A percentile compares a stretch with the other conserved stretches of the same genome.
These are phyloP conservation scores for Rhyacophila evoluta DNA, from an alignment of 2,888 invertebrate species.

Conservation along the genomic window DNA sequence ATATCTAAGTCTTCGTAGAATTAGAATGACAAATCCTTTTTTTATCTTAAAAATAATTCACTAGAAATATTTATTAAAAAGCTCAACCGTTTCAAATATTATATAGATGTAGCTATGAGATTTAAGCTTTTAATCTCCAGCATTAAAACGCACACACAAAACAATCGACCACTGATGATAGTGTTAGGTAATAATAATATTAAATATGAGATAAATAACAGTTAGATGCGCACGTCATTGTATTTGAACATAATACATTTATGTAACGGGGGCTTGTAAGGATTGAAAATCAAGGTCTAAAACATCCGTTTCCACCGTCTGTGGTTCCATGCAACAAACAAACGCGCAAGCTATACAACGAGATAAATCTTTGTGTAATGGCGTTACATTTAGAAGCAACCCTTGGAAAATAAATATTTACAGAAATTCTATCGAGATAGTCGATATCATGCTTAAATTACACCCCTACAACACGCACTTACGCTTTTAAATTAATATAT, in stretches of 20 bases:
- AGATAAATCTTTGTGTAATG: conserved; percentile 17
- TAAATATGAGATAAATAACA: too few species aligned
- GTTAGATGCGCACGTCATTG: conserved; percentile 12
- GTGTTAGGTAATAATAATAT: too few species aligned
- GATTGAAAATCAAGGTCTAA: neutral
- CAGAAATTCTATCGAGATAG: conserved; percentile 15
- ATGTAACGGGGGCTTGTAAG: neutral
- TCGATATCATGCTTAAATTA: neutral
- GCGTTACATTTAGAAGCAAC: neutral
- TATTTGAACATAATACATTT: neutral
- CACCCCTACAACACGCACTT: neutral
- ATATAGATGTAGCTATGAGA: too few species aligned
- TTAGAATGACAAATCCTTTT: too few species aligned
- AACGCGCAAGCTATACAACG: neutral
- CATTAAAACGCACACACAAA: too few species aligned
- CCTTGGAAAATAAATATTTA: conserved; percentile 15
- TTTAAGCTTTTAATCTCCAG: too few species aligned
- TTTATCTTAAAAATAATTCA: too few species aligned
- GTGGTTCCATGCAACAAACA: conserved; percentile 14
- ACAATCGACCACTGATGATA: too few species aligned
- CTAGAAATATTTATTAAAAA: too few species aligned
- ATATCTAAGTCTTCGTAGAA: too few species aligned
- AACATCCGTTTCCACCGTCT: conserved; percentile 12
- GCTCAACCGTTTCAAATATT: too few species aligned
- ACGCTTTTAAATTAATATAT: neutral